Percentiles rank a stretch among this genome's conserved stretches.
Evolutionary conservation across 1,140 invertebrate genomes (phyloP).

Genomic region (Drosophila lowei): DNA sequence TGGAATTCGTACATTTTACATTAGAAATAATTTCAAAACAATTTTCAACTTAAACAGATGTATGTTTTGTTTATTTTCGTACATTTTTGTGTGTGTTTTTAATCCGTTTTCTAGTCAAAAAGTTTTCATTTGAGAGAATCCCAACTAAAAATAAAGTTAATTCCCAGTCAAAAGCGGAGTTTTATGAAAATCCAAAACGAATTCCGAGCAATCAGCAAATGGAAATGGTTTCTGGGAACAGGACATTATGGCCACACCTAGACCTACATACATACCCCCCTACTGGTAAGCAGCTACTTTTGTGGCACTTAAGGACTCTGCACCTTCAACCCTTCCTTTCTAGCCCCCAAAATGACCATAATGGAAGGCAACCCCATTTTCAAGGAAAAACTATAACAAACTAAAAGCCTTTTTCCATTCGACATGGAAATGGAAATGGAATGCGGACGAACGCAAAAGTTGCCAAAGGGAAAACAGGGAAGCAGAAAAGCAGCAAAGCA

Average conservation of each 20-base stretch:
- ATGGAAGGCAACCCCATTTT: conserved; percentile 17
- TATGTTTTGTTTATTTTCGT: too few relatives aligned
- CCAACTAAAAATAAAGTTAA: not conserved
- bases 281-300: conserved; percentile 27
- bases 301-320: conserved; percentile 31
- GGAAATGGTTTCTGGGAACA: conserved; percentile 8
- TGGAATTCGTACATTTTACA: too few relatives aligned
- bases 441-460: conserved; percentile 55
- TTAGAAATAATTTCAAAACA: too few relatives aligned
- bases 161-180: not conserved
- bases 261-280: conserved; percentile 59
- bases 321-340: conserved; percentile 1
- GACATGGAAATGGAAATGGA: conserved; percentile 61
- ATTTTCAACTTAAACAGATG: too few relatives aligned
- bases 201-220: conserved; percentile 47
- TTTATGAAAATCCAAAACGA: conserved; percentile 7
- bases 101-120: too few relatives aligned
- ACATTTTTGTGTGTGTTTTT: too few relatives aligned
- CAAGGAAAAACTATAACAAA: conserved; percentile 53
- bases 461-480: conserved; percentile 64
- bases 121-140: too few relatives aligned
- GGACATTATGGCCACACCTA: conserved; percentile 55
- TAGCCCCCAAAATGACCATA: too few relatives aligned
- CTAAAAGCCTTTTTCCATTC: conserved; percentile 46
- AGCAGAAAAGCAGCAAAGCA: conserved; percentile 8